phyloP scores from a whole-genome alignment of 1,140 invertebrate genomes.

The Trachymyrmex septentrionalis region DNA sequence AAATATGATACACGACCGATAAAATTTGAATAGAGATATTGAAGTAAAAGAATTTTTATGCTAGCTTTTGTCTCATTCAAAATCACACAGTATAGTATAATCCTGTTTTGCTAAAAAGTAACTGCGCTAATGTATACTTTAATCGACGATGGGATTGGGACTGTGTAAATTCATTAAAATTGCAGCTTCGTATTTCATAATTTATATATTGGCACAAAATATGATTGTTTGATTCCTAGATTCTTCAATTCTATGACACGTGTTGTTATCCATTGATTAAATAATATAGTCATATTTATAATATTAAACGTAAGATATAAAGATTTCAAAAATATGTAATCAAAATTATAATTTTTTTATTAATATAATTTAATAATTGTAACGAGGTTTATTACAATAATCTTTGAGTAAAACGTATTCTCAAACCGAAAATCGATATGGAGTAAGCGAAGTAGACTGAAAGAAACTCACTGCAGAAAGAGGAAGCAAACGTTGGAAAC shows the following conservation, averaged over 20 bases:
- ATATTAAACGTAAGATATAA: not conserved
- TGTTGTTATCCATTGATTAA: not conserved
- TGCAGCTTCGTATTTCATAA: not conserved
- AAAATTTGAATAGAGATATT: conserved; percentile 29
- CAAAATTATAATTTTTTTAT: not conserved
- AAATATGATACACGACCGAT: conserved; percentile 20
- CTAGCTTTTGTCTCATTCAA: not conserved
- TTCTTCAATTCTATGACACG: not conserved
- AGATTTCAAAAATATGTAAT: not conserved
- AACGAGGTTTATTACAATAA: not conserved
- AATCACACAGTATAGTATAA: not conserved
- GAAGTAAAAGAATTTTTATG: not conserved
- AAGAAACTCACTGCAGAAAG: conserved; percentile 14
- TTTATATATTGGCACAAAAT: not conserved
- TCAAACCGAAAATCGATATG: conserved; percentile 4
- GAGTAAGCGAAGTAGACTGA: not conserved
- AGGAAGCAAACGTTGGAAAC: conserved; percentile 39
- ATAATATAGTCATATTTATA: not conserved
- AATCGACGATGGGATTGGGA: not conserved
- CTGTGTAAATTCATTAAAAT: not conserved
- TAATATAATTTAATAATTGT: conserved; percentile 1
- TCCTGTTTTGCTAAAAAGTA: not conserved
- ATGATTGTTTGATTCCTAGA: not conserved
- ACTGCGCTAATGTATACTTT: not conserved
- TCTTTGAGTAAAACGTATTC: not conserved